Evolutionary conservation across 2,113 vertebrate genomes (phyloP), one percentile per base, ranked within the genome.

Genomic region (Sebastes fasciatus): DNA sequence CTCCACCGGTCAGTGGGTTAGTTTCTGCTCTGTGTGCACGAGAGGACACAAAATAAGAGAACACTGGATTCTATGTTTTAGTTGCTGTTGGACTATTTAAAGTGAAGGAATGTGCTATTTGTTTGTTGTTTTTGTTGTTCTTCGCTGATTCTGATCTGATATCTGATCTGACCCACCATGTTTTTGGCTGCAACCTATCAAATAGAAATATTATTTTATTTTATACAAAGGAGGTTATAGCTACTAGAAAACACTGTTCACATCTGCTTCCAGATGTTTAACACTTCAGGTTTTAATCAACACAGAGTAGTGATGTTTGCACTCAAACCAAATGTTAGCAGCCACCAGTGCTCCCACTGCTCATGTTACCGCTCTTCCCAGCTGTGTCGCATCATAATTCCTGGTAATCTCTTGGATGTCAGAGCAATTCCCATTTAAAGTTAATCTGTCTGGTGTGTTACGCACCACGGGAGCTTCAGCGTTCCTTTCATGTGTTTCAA

Each of bases 371-470:
- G 3, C 43, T 34, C 62, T 16, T 62, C 51, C 42, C 72, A 19
- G 17, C 67, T 64, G 61, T 8, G 65, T 69, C n/a, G 2, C 45
- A 58, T 86, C 77, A 7, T 84, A 84, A 79, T 76, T 86, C 58
- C 66, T 74, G 42, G 13, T 76, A 75, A 88, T 90, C 81, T 88
- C 74, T 57, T 21, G 48, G 26, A 76, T 81, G 86, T 82, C 81
- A 79, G 51, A 76, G 83, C 48, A 21, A 72, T 82, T 78, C 78
- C 70, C 74, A 86, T 82, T 77, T 67, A 81, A 82, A 88, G 74
- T 73, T 86, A 86, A 90, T 90, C 83, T 82, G 77, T 74, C 62
- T 79, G 79, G 61, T 65, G 86, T 78, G 82, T 80, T 79, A 54
- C 60, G 82, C 77, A 77, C 54, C 58, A 9, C 5, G 9, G 17